Percentiles rank a stretch among this genome's conserved stretches.
Conservation (phyloP, 2,888 invertebrate species). For the Syritta pipiens region DNA sequence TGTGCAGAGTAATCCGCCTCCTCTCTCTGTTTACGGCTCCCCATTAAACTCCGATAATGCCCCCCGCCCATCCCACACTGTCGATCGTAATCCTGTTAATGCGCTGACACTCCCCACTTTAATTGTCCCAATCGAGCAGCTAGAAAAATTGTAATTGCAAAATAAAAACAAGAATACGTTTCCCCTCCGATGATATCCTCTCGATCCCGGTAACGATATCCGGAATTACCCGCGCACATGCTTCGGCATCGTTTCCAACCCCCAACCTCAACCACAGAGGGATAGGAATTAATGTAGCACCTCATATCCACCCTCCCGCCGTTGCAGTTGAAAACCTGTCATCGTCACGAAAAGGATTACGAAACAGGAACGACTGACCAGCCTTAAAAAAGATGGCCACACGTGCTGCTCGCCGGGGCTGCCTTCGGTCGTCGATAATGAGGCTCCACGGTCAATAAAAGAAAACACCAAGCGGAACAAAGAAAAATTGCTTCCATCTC, state of each 20-base stretch:
- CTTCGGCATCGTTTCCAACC: not conserved
- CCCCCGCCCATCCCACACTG: not conserved
- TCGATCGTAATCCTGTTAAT: constrained; percentile 3
- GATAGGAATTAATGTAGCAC: constrained; percentile 25
- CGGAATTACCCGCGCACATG: constrained; percentile 13
- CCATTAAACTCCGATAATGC: constrained; percentile 9
- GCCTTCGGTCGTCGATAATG: not conserved
- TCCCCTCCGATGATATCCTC: constrained; percentile 1
- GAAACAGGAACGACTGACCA: constrained; percentile 13
- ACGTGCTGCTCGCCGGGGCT: not conserved
- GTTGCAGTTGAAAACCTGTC: constrained; percentile 20
- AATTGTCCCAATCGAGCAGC: not conserved
- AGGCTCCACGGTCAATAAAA: constrained; percentile 8
- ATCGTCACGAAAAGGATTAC: constrained; percentile 21
- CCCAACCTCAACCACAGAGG: not conserved
- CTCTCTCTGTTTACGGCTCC: not conserved
- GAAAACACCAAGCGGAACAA: constrained; percentile 4
- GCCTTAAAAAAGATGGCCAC: too few species aligned
- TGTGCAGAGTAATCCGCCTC: not conserved
- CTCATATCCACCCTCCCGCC: not conserved
- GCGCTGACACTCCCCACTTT: not conserved
- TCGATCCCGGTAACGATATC: constrained; percentile 21
- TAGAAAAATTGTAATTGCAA: constrained; percentile 14
- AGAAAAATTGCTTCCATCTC: constrained; percentile 2
- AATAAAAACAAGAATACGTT: not conserved